phyloP scores from a whole-genome alignment of 35 echinoderm and acorn worm species.

The Acanthaster planci region DNA sequence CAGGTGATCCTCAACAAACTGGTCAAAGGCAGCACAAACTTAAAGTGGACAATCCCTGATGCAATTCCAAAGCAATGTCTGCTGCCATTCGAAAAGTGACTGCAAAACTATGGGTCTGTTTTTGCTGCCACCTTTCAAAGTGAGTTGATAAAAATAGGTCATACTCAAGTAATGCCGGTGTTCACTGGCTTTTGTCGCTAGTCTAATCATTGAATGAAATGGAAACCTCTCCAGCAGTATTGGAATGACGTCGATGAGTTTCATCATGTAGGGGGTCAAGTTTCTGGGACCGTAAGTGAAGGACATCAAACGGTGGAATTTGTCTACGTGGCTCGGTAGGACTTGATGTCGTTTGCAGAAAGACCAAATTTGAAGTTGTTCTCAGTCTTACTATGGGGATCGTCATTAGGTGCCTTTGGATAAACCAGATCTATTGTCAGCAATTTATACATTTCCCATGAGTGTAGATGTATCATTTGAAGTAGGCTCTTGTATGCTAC shows the following conservation, averaged over 20 bases:
- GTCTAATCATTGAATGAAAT: slow-evolving; percentile 44
- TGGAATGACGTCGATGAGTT: slow-evolving; percentile 52
- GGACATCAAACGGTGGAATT: slow-evolving; percentile 42
- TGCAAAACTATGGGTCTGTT: slow-evolving; percentile 36
- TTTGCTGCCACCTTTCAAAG: slow-evolving; percentile 33
- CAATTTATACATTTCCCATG: slow-evolving; percentile 8
- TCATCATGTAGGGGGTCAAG: slow-evolving; percentile 57
- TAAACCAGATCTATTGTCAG: not conserved
- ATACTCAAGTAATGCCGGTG: slow-evolving; percentile 1
- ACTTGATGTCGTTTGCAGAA: not conserved
- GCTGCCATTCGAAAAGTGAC: slow-evolving; percentile 34
- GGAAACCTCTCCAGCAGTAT: slow-evolving; percentile 33
- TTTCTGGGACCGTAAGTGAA: slow-evolving; percentile 28
- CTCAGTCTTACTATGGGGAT: not conserved
- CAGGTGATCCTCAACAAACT: not conserved
- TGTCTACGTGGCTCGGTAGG: slow-evolving; percentile 27
- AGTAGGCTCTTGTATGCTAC: no score
- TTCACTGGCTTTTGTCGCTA: slow-evolving; percentile 46
- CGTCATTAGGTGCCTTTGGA: not conserved
- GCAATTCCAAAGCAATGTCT: slow-evolving; percentile 19
- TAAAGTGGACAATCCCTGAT: slow-evolving; percentile 19
- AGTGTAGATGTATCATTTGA: no score
- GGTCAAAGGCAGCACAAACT: not conserved
- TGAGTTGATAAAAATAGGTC: slow-evolving; percentile 37
- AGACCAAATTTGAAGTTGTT: slow-evolving; percentile 40